These are phyloP conservation scores for Tragelaphus imberbis DNA, from an alignment of 2,113 vertebrate genomes.

Conservation along the genomic window DNA sequence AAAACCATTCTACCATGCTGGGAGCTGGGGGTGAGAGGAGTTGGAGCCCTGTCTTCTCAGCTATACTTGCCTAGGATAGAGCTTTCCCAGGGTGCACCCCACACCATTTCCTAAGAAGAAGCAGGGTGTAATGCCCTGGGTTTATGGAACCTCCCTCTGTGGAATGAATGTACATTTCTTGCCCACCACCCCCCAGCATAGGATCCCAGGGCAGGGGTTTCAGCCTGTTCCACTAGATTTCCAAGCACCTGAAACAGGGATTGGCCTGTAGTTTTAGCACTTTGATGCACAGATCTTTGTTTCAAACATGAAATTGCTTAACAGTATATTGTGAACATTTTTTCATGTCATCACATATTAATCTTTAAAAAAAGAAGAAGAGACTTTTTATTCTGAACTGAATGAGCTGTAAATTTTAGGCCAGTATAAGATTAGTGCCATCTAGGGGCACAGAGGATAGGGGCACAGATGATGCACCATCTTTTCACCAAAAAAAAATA, in stretches of 20 bases:
- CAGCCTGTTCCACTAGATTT: neutral
- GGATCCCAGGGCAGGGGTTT: neutral
- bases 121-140: neutral
- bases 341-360: neutral
- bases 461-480: neutral
- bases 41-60: neutral
- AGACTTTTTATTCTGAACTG: neutral
- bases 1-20: neutral
- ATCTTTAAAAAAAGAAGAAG: neutral
- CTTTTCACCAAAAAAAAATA: no score
- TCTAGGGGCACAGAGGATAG: neutral
- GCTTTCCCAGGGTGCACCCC: neutral
- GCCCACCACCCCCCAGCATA: neutral
- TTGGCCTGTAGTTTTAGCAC: neutral
- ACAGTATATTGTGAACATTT: neutral
- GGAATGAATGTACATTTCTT: neutral
- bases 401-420: neutral
- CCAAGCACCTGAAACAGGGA: neutral
- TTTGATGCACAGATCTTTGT: neutral
- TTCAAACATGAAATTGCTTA: neutral
- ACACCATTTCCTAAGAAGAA: neutral
- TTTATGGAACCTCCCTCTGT: neutral
- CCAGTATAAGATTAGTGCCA: neutral
- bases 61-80: neutral
- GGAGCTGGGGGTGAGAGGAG: neutral